Base-by-base conservation (phyloP, 2,113 vertebrate species). In the Atractosteus spatula region DNA sequence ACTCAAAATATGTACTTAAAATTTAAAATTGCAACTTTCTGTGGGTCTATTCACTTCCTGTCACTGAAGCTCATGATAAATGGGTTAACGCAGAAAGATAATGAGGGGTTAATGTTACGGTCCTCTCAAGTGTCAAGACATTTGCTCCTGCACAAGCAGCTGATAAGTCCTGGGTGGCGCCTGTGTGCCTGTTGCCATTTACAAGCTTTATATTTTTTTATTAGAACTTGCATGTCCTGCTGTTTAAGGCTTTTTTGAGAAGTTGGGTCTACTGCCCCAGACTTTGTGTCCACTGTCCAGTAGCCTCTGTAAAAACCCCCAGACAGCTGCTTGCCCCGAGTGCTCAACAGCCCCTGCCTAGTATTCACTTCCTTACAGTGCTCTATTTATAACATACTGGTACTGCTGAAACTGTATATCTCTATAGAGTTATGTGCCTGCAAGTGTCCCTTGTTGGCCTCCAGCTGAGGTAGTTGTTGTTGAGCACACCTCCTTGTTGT, bases 381-480 rank as follows among this genome's bases (percentile, higher is more conserved):
- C 62, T 16, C 76, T 82, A 80, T 85, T 77, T 78, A 79, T 82
- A 79, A 79, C 74, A 68, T 14, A 14, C 11, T 41, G 51, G 56
- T 43, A 55, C 43, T 17, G 42, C 69, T 73, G 41, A 74, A 74
- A 72, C 75, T 72, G 72, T 69, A 76, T 42, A 59, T 29, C 17
- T 29, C 13, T 70, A 45, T 44, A 54, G 4, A 56, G 62, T 73
- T 69, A 55, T 74, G 64, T 71, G 68, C 54, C 3, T 8, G 29
- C 17, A 44, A 73, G 47, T 67, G 69, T 55, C 67, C 43, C 45
- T 51, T 42, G 63, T 47, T 42, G 3, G 41, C 73, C 17, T 82
- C 73, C 82, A 79, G 86, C 86, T 84, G 81, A 73, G 54, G 13
- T 74, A 70, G 81, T 86, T 86, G 84, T 83, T 84, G 86, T 61